Evolutionary conservation across 2,797 vertebrate genomes (phyloP), one percentile per base, ranked within the genome.

Genomic region (Sebastes minor): DNA sequence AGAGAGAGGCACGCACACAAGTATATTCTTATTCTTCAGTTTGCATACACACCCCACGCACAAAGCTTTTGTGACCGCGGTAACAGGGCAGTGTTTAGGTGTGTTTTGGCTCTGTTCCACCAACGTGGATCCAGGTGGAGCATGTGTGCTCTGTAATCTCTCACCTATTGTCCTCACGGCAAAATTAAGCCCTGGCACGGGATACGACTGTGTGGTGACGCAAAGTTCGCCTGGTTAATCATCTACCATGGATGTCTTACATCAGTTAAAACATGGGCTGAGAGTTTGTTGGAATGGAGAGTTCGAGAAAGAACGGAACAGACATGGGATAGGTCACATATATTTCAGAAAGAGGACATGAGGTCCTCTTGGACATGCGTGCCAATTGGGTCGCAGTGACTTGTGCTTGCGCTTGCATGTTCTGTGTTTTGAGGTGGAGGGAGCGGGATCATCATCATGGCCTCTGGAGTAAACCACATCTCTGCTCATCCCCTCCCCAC

Each of bases 21-120:
- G 13, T 52, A 46, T 32, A 18, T 55, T 74, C 64, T 30, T 71
- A 27, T 73, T 78, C 32, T 84, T 70, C 49, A 46, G 63, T 74
- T 71, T 78, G 59, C 72, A 65, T 80, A 86, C 85, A 89, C 90
- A 14, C 90, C 76, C 83, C 10, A 0, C 65, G 49, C 83, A 78
- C 82, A 87, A 84, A 81, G 65, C 64, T n/a, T 74, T 78, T 64
- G 75, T 83, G 76, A 70, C 68, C 78, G 79, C 77, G 42, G 81
- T 73, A 80, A 86, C 84, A 78, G 73, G 59, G 68, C 64, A 55
- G 68, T 85, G 23, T 89, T 90, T 76, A 75, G 87, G 85, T 86
- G 83, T 94, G 92, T 92, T 88, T 84, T 53, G 76, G 62, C 86
- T 75, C 74, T 53, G 60, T 72, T 76, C 55, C 57, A 77, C 75